Base-by-base conservation (phyloP, 2,888 invertebrate species). In the Chaitophorus viminalis region DNA sequence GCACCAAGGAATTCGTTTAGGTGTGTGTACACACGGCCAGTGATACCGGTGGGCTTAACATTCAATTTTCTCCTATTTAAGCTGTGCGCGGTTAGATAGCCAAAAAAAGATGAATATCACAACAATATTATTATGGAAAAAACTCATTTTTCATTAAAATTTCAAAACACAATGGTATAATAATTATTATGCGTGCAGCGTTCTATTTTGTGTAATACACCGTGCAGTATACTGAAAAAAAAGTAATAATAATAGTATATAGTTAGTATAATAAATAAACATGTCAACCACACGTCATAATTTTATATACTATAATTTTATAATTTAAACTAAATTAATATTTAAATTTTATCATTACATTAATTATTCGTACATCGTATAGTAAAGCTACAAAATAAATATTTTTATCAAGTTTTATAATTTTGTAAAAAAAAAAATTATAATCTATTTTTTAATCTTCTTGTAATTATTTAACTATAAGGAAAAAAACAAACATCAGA, bases 21-120 rank as follows among this genome's bases (percentile, higher is more conserved):
- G 65, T 65, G n/a, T 65, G n/a, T 9, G 8, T n/a, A n/a, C 65
- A 65, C n/a, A 65, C 65, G 54, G 1, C n/a, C n/a, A n/a, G n/a
- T 65, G 54, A 25, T 33, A 78, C 78, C 78, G 31, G 78, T 54
- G 54, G 54, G 78, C 54, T 31, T 78, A 31, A 29, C 78, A 33
- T 54, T 33, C 78, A 54, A 78, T 78, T 78, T 78, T 78, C 54
- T 78, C 78, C 78, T 54, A 54, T 78, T 78, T 78, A 78, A 78
- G 25, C 54, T 33, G 17, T 77, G 46, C 8, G 9, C 52, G 21
- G 46, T 29, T 52, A 31, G 77, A 77, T 77, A 29, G 52, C 31
- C 36, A 21, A 77, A 77, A 77, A 52, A 46, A 77, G 52, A 77
- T 77, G 36, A 77, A 46, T 29, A 77, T 31, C 31, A 77, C 77